phyloP scores from a whole-genome alignment of 2,113 vertebrate genomes.

The Cyphomyrus discorhynchus region DNA sequence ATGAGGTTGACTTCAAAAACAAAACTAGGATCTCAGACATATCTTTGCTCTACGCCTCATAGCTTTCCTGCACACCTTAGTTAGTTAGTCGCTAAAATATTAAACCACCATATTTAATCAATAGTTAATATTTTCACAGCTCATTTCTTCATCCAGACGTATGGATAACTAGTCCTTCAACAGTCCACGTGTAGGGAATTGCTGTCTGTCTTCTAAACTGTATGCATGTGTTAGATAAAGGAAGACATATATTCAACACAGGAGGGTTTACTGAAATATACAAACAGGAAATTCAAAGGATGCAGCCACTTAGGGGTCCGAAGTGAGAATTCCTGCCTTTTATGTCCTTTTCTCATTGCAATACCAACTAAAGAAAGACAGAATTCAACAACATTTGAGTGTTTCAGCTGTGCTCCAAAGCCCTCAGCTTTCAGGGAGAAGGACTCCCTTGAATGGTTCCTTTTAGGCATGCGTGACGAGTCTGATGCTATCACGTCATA shows the following conservation, averaged over 20 bases:
- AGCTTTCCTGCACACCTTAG: neutral
- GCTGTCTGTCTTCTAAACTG: neutral
- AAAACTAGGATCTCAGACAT: neutral
- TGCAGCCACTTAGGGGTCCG: slow-evolving; percentile 41
- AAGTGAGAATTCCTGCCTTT: slow-evolving; percentile 37
- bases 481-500: neutral
- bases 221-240: neutral
- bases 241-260: slow-evolving; percentile 34
- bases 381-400: neutral
- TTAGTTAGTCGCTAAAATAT: neutral
- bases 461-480: neutral
- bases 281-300: slow-evolving; percentile 64
- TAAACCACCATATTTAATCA: neutral
- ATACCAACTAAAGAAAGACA: neutral
- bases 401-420: neutral
- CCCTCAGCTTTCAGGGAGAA: neutral
- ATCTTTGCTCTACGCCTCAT: neutral
- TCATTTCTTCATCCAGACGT: neutral
- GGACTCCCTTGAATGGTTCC: neutral
- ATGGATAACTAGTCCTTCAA: neutral
- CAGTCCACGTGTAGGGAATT: neutral
- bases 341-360: neutral
- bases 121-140: neutral
- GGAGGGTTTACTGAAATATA: slow-evolving; percentile 22
- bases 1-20: neutral